Evolutionary conservation across 2,797 vertebrate genomes (phyloP).

Genomic region (Schizopygopsis pylzovi): DNA sequence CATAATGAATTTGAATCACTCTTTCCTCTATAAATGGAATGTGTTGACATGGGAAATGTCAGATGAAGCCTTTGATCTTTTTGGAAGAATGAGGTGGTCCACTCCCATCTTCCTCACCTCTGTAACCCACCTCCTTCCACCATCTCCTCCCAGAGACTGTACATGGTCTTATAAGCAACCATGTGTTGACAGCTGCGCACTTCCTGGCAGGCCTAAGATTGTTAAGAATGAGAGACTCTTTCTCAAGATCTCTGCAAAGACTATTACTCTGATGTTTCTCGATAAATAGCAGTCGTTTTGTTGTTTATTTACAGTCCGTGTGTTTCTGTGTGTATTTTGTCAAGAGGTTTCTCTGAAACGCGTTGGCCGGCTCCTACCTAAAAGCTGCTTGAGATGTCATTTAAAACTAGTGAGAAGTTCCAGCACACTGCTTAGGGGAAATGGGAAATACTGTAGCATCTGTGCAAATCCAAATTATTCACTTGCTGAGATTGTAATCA

Average conservation of each 20-base stretch:
- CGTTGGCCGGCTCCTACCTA: background rate
- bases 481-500: constrained; percentile 5
- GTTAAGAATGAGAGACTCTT: background rate
- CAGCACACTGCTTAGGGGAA: background rate
- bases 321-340: background rate
- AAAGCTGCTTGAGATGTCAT: background rate
- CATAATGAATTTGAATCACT: constrained; percentile 6
- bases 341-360: constrained; percentile 1
- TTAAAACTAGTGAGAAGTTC: background rate
- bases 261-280: constrained; percentile 8
- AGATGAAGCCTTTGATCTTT: constrained; percentile 51
- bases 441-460: background rate
- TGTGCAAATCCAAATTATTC: background rate
- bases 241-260: background rate
- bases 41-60: constrained; percentile 53
- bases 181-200: background rate
- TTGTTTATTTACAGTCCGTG: constrained; percentile 2
- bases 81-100: constrained; percentile 43
- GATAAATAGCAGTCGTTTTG: background rate
- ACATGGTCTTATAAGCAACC: background rate
- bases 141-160: background rate
- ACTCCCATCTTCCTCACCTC: constrained; percentile 33
- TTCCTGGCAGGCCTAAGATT: background rate
- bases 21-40: constrained; percentile 47
- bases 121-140: constrained; percentile 7